A percentile compares a stretch with the other conserved stretches of the same genome.
Evolutionary conservation across 2,888 invertebrate species (phyloP).

Genomic region (Drosophila peninsularis): DNA sequence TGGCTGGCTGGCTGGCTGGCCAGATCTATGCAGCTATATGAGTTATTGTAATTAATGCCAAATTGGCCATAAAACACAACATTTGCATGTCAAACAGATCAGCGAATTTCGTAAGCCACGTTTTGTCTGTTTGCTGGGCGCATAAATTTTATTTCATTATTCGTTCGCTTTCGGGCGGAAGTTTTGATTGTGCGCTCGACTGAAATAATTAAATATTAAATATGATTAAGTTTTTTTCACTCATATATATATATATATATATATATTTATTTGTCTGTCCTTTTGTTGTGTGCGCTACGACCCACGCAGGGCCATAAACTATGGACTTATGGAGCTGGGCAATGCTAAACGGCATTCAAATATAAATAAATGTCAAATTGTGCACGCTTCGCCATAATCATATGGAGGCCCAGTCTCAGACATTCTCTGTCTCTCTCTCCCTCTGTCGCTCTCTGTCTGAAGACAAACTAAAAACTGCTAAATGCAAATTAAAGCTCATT

Average conservation of each 20-base stretch:
- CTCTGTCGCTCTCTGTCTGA: background rate
- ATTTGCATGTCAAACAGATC: constrained; percentile 75
- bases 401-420: constrained; percentile 29
- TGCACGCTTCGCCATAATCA: constrained; percentile 76
- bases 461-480: constrained; percentile 51
- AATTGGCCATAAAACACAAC: constrained; percentile 79
- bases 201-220: constrained; percentile 79
- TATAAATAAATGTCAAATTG: constrained; percentile 77
- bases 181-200: constrained; percentile 68
- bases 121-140: constrained; percentile 42
- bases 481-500: constrained; percentile 79
- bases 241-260: background rate
- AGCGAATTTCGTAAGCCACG: constrained; percentile 56
- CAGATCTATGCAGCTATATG: constrained; percentile 32
- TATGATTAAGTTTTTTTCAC: constrained; percentile 59
- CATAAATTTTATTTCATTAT: constrained; percentile 49
- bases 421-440: background rate
- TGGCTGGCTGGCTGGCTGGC: too few relatives aligned
- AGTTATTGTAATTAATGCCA: constrained; percentile 77
- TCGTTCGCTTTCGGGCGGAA: constrained; percentile 59
- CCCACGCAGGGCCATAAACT: constrained; percentile 72
- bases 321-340: constrained; percentile 62
- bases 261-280: background rate
- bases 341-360: constrained; percentile 77
- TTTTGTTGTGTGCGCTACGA: constrained; percentile 24